These are phyloP conservation scores for Macrosiphum euphorbiae DNA, from an alignment of 2,888 invertebrate genomes.

Conservation along the genomic window DNA sequence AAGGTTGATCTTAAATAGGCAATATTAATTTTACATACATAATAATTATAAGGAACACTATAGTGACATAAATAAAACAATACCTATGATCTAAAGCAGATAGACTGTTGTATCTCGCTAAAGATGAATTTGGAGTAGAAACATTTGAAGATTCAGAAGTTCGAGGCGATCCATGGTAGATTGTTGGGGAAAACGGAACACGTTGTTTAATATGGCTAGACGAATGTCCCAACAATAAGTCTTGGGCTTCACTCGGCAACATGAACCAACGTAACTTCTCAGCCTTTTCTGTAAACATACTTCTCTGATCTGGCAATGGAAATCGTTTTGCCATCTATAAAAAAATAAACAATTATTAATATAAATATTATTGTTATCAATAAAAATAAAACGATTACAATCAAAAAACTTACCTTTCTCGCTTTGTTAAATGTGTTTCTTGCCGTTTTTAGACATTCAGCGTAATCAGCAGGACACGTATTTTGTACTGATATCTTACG, in stretches of 20 bases:
- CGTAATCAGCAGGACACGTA: constrained; percentile 80
- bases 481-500: constrained; percentile 80
- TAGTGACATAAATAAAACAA: background rate
- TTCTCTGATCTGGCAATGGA: constrained; percentile 81
- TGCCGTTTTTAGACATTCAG: constrained; percentile 84
- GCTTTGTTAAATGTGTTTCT: constrained; percentile 83
- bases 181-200: constrained; percentile 81
- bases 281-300: constrained; percentile 78
- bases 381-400: background rate
- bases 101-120: constrained; percentile 66
- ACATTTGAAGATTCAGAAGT: constrained; percentile 76
- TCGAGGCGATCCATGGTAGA: constrained; percentile 71
- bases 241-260: constrained; percentile 88
- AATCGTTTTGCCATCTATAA: constrained; percentile 78
- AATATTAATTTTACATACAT: background rate
- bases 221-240: constrained; percentile 80
- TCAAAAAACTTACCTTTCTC: constrained; percentile 72
- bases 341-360: constrained; percentile 28
- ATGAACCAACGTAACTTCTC: constrained; percentile 88
- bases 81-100: constrained; percentile 63
- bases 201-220: constrained; percentile 80
- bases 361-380: background rate
- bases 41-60: background rate
- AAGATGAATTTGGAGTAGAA: constrained; percentile 65
- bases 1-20: background rate